Evolutionary conservation across 1,140 invertebrate species (phyloP), one percentile per base, ranked within the genome.

Genomic region (Psilanteris sp.): DNA sequence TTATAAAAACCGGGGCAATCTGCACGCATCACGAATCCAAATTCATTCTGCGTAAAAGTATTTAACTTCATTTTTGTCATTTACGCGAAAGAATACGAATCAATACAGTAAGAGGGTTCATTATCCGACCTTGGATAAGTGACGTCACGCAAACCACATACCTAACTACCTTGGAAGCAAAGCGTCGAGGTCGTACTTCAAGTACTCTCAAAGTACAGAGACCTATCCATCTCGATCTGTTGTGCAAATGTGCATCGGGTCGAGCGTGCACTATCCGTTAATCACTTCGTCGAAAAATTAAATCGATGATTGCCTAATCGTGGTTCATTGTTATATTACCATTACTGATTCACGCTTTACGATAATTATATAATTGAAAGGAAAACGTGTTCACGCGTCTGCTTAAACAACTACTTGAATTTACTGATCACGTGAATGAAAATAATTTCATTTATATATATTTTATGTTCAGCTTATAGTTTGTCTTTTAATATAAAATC

Each of bases 101-200:
- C 67, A 61, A 70, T 70, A 72, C 34, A 9, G 72, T 62, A 48
- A 48, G 39, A 71, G 71, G 79, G 85, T 80, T 83, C 81, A 82
- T 86, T 80, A 83, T 67, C 80, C 82, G 84, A 87, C 86, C 86
- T 88, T 88, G 85, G 67, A 79, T 84, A 79, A 80, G 71, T 86
- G 83, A 84, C 84, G 82, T 84, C 84, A 85, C 68, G 75, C 72
- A 75, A 80, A 68, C 59, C 81, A 79, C 78, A 81, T 81, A 81
- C 78, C 77, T 77, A 81, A 80, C 81, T 79, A 80, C 80, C 81
- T 80, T 81, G 77, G 77, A 70, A 80, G 79, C 73, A 70, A 61
- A 55, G 73, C 77, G 67, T 78, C 74, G 78, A 82, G 79, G 82
- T 79, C 80, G 73, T 55, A 46, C 46, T 34, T 62, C 57, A 48